Conservation (phyloP, 1,140 invertebrate species). For the Cyphomyrmex costatus region DNA sequence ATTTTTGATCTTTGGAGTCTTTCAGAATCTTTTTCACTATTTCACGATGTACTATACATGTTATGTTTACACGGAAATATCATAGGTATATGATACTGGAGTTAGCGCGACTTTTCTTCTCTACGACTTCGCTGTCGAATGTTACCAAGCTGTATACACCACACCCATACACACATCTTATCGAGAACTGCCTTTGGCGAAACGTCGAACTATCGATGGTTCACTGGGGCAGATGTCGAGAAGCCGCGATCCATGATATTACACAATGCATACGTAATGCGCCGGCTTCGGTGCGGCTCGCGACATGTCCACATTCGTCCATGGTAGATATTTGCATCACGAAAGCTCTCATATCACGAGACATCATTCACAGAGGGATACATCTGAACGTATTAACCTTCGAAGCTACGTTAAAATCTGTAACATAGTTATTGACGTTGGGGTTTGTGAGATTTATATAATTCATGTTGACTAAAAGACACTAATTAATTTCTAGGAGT, state of each 20-base stretch:
- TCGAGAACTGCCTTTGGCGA: constrained; percentile 36
- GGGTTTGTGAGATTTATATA: too few species aligned
- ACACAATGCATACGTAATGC: constrained; percentile 59
- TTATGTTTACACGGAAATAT: constrained; percentile 8
- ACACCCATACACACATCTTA: constrained; percentile 7
- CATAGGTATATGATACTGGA: background rate
- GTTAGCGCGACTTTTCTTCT: constrained; percentile 7
- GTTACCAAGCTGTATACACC: background rate
- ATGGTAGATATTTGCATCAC: constrained; percentile 22
- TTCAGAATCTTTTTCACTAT: background rate
- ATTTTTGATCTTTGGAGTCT: background rate
- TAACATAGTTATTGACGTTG: too few species aligned
- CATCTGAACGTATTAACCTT: constrained; percentile 3
- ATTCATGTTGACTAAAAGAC: too few species aligned
- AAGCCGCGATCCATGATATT: constrained; percentile 52
- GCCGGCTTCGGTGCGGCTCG: constrained; percentile 12
- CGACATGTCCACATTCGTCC: constrained; percentile 31
- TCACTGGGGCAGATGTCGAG: constrained; percentile 40
- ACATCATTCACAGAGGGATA: background rate
- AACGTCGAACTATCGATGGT: constrained; percentile 38
- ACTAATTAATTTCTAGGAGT: too few species aligned
- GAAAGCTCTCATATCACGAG: constrained; percentile 15
- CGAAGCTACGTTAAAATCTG: too few species aligned
- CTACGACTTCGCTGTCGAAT: background rate
- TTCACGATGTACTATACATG: constrained; percentile 1